Evolutionary conservation across 2,797 vertebrate species (phyloP), one percentile per base, ranked within the genome.

Genomic region (Diplodus sargus): DNA sequence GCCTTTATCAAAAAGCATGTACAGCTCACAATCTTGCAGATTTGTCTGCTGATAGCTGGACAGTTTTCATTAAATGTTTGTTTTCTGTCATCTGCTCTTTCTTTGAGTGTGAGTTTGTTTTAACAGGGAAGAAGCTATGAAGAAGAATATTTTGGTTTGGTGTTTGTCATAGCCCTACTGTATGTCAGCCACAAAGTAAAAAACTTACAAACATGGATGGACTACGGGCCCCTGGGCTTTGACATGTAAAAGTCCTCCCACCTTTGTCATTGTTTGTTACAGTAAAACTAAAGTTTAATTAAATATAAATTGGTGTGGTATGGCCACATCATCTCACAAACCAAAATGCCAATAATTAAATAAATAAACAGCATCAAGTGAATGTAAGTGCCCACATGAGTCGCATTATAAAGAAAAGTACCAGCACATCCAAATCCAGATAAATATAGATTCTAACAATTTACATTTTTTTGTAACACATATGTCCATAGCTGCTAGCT

Each of bases 1-100:
- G 73, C 77, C 78, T 74, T 80, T 61, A 4, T 45, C 63, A 15
- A 72, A 64, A 45, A 70, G 12, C 2, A 1, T 70, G 11, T 10
- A 30, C 39, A 64, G 39, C 25, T 25, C 52, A 59, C 34, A 6
- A 42, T 53, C 25, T 22, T 63, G 22, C n/a, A 42, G 28, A 45
- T 63, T 17, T 47, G 62, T 48, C 59, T 45, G 51, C 65, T 22
- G 34, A 48, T 3, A 57, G 17, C 23, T 20, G 28, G n/a, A 48
- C 6, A 54, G 5, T 57, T 69, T 25, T 42, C 6, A 11, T 66
- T 1, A 66, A 39, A 68, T 64, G 5, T 49, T 49, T 34, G 5
- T 30, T 51, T 57, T 58, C 22, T 52, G 9, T 72, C 10, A 23
- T 52, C 42, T 54, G 6, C 39, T 11, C 39, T 39, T 39, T 39